Conservation (phyloP, 1,140 invertebrate species). For the Drosophila ironensis region DNA sequence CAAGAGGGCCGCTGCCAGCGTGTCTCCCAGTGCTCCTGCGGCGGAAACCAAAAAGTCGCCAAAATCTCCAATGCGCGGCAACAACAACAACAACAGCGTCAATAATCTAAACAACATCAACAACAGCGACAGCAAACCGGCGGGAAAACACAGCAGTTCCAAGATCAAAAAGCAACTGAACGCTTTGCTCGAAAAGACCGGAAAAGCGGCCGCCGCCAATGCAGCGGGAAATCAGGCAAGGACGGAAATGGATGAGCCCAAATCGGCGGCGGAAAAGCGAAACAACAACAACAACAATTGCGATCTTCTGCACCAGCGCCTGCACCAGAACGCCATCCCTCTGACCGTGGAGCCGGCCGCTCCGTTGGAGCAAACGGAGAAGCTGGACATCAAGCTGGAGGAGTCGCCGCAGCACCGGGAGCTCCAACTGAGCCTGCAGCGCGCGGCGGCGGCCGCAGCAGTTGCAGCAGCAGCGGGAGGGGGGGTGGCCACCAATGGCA, state of each 20-base stretch:
- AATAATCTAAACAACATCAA: slow-evolving; percentile 34
- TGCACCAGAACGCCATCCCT: slow-evolving; percentile 75
- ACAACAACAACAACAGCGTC: slow-evolving; percentile 27
- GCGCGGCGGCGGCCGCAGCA: slow-evolving; percentile 31
- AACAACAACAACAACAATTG: slow-evolving; percentile 37
- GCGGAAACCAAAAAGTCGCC: slow-evolving; percentile 48
- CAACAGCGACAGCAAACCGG: slow-evolving; percentile 47
- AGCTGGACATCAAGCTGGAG: slow-evolving; percentile 74
- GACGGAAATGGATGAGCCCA: slow-evolving; percentile 18
- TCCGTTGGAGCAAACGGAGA: slow-evolving; percentile 76
- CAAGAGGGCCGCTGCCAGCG: slow-evolving; percentile 22
- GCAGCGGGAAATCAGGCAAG: background rate
- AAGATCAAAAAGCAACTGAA: slow-evolving; percentile 81
- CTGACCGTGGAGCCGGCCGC: slow-evolving; percentile 76
- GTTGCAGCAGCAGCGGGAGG: slow-evolving; percentile 4
- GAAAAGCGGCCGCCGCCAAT: slow-evolving; percentile 28
- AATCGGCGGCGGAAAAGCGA: slow-evolving; percentile 39
- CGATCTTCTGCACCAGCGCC: slow-evolving; percentile 44
- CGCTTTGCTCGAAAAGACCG: slow-evolving; percentile 67
- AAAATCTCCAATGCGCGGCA: slow-evolving; percentile 41
- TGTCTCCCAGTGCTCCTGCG: slow-evolving; percentile 1
- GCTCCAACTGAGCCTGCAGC: slow-evolving; percentile 59
- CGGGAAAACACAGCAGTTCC: slow-evolving; percentile 57
- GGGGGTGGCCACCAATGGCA: slow-evolving; percentile 27
- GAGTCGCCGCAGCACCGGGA: slow-evolving; percentile 72